A percentile compares a stretch with the other conserved stretches of the same genome.
phyloP scores from a whole-genome alignment of 1,140 invertebrate genomes.

The Coelopa frigida region DNA sequence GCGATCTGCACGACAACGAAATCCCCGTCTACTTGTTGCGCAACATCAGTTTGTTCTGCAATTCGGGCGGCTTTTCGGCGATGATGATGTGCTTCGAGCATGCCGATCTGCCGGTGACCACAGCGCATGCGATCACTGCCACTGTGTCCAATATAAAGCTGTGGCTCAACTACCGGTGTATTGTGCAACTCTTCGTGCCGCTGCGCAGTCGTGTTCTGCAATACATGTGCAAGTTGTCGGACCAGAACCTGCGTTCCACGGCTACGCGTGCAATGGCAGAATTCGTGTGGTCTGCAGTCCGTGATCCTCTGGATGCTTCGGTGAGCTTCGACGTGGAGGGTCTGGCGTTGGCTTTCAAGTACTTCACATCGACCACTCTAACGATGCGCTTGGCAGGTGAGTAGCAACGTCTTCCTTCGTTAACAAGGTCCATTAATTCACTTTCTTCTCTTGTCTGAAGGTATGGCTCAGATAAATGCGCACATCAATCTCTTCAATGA shows the following conservation, averaged over 20 bases:
- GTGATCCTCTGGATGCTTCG: constrained; percentile 82
- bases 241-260: constrained; percentile 79
- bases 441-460: constrained; percentile 28
- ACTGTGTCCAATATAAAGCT: constrained; percentile 86
- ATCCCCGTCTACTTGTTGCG: constrained; percentile 81
- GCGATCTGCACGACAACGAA: constrained; percentile 87
- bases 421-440: constrained; percentile 4
- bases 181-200: constrained; percentile 80
- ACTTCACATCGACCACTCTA: constrained; percentile 86
- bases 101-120: constrained; percentile 71
- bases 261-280: constrained; percentile 88
- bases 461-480: constrained; percentile 90
- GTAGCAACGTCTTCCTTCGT: background rate
- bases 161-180: constrained; percentile 88
- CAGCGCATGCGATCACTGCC: constrained; percentile 84
- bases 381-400: constrained; percentile 78
- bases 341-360: constrained; percentile 85
- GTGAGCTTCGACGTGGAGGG: constrained; percentile 83
- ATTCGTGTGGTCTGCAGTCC: constrained; percentile 90
- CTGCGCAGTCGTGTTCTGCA: constrained; percentile 75
- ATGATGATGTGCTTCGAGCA: constrained; percentile 79
- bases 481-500: constrained; percentile 88
- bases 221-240: constrained; percentile 88
- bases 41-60: constrained; percentile 87
- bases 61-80: constrained; percentile 76